Conservation (phyloP, 2,888 invertebrate genomes). For the Xestia rhomboidea region DNA sequence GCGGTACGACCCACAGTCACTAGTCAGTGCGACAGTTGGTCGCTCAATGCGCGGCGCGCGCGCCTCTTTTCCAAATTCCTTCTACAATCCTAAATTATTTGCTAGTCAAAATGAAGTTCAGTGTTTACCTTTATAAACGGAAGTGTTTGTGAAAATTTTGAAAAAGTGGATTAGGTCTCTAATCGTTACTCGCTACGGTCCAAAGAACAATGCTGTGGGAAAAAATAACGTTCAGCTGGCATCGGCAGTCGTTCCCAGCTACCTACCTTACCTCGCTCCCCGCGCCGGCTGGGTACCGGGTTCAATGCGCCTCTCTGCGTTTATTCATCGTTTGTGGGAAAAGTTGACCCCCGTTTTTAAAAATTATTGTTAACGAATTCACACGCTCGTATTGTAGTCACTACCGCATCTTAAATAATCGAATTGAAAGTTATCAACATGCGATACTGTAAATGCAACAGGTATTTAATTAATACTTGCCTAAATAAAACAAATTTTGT, state of each 20-base stretch:
- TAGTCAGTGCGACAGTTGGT: constrained; percentile 85
- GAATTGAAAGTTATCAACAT: constrained; percentile 57
- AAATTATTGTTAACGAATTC: constrained; percentile 90
- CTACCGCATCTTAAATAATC: constrained; percentile 82
- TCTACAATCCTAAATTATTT: constrained; percentile 79
- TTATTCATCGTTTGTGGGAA: constrained; percentile 91
- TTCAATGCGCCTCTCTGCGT: constrained; percentile 90
- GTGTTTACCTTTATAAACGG: constrained; percentile 66
- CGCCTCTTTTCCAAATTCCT: constrained; percentile 78
- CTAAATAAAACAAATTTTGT: constrained; percentile 54
- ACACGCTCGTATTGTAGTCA: constrained; percentile 84
- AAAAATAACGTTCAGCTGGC: constrained; percentile 91
- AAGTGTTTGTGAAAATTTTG: constrained; percentile 77
- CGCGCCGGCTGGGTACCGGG: constrained; percentile 89
- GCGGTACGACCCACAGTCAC: constrained; percentile 79
- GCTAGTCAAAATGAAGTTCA: constrained; percentile 84
- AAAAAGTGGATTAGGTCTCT: constrained; percentile 78
- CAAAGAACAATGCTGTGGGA: constrained; percentile 91
- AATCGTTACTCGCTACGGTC: constrained; percentile 87
- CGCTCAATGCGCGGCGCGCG: constrained; percentile 88
- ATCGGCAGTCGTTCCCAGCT: constrained; percentile 90
- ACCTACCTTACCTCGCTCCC: constrained; percentile 88
- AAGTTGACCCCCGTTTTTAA: constrained; percentile 90
- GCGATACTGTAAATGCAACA: constrained; percentile 59
- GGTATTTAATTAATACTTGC: constrained; percentile 63